Conservation (phyloP, 2,888 invertebrate genomes). For the Andrena trimmerana region DNA sequence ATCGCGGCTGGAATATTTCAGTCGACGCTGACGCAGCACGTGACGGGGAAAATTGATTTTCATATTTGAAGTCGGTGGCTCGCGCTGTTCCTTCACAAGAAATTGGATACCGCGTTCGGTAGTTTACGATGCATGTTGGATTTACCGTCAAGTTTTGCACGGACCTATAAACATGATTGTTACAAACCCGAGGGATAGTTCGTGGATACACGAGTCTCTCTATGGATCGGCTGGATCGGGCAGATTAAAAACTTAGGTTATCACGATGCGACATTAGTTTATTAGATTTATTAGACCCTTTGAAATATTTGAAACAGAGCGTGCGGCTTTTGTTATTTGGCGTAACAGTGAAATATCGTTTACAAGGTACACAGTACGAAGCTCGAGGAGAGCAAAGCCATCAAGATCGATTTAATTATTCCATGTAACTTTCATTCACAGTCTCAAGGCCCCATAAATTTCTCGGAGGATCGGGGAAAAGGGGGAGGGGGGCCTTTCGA, state of each 20-base stretch:
- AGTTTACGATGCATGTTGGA: no score
- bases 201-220: neutral
- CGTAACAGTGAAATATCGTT: constrained; percentile 76
- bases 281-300: constrained; percentile 81
- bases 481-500: neutral
- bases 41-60: neutral
- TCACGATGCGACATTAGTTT: constrained; percentile 56
- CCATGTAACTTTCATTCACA: constrained; percentile 28
- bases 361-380: constrained; percentile 71
- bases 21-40: constrained; percentile 5
- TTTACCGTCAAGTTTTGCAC: no score
- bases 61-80: neutral
- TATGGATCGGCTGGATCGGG: neutral
- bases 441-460: neutral
- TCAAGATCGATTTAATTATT: constrained; percentile 62
- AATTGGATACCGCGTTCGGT: neutral
- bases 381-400: constrained; percentile 67
- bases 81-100: neutral
- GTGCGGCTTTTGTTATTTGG: constrained; percentile 78
- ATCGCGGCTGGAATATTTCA: neutral
- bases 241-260: neutral
- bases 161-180: no score
- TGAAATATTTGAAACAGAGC: constrained; percentile 81
- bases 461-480: neutral
- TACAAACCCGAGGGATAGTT: neutral